Evolutionary conservation across 1,140 invertebrate species (phyloP), one percentile per base, ranked within the genome.

Genomic region (Holotrichia oblita): DNA sequence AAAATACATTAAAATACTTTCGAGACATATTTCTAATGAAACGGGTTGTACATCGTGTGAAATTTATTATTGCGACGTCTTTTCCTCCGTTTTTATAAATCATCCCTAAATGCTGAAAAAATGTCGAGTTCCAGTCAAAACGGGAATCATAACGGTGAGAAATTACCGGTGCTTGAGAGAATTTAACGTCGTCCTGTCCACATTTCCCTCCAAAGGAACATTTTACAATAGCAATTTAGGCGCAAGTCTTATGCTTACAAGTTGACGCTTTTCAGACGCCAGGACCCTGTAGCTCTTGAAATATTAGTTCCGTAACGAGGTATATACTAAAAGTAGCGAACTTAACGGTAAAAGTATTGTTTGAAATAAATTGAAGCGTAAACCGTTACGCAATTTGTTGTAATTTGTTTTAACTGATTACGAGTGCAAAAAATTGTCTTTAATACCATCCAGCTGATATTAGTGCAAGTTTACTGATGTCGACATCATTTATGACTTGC

Each of bases 131-230:
- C n/a, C 48, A 55, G 48, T 55, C 48, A 55, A 55, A 55, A 55
- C 48, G 48, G 48, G 48, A 55, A 55, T 55, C 48, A 17, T 55
- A 55, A 55, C 48, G 48, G 48, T 55, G 48, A 55, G 48, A 55
- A 55, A 55, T 55, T 55, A 55, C 48, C 12, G 48, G 48, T 17
- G 48, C 17, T 55, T 55, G 48, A 14, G 48, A 55, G 48, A 55
- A 55, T 55, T 55, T 55, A 55, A 55, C 48, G 48, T 55, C 48
- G n/a, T 17, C 48, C n/a, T 55, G 48, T 55, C 48, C 48, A 55
- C 48, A 17, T 55, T 55, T 17, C 12, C 14, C 48, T 17, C 48
- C 17, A 14, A 55, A 55, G 48, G 48, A 55, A 55, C 48, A 17
- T 55, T 17, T 55, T 55, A 55, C 48, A 55, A 55, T 55, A 17